Evolutionary conservation across 2,888 invertebrate genomes (phyloP), one percentile per base, ranked within the genome.

Genomic region (Hipparchia semele): DNA sequence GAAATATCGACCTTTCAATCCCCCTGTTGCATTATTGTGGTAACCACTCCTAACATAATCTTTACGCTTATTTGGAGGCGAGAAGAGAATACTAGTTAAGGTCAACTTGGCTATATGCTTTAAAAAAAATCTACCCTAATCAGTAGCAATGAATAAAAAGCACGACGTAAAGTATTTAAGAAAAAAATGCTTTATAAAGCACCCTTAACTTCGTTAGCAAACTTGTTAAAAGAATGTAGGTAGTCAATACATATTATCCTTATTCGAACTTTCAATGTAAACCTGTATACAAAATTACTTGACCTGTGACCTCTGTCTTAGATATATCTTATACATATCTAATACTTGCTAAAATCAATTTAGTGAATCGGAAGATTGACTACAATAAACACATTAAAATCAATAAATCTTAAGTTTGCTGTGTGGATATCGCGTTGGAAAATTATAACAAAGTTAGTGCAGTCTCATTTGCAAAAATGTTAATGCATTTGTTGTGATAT

Each of bases 281-380:
- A 68, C 68, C 54, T 68, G 68, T 58, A 64, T 68, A 69, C 61
- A 65, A 53, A 64, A 72, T 39, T 53, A 69, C 51, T 49, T 72
- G 72, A 72, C 68, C 72, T 64, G 62, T 64, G 72, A 72, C 72
- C 72, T 71, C 72, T 71, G 51, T 68, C 60, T 68, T 23, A 67
- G 10, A 56, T 62, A 62, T 23, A 49, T 56, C 70, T 58, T 59
- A 65, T 60, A 23, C 56, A 73, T 58, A 61, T 62, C 13, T 23
- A 23, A 58, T 58, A 59, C 46, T 59, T 49, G 59, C 46, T 59
- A 46, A 49, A 68, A 49, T 68, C 46, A 10, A 59, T 59, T 59
- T 59, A 59, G 68, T 68, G 39, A 54, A 61, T 45, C 13, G 54
- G 8, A 56, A 58, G 56, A 39, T 45, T 45, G 39, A 56, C 9